Evolutionary conservation across 2,888 invertebrate species (phyloP).

Genomic region (Alloplasta piceator): DNA sequence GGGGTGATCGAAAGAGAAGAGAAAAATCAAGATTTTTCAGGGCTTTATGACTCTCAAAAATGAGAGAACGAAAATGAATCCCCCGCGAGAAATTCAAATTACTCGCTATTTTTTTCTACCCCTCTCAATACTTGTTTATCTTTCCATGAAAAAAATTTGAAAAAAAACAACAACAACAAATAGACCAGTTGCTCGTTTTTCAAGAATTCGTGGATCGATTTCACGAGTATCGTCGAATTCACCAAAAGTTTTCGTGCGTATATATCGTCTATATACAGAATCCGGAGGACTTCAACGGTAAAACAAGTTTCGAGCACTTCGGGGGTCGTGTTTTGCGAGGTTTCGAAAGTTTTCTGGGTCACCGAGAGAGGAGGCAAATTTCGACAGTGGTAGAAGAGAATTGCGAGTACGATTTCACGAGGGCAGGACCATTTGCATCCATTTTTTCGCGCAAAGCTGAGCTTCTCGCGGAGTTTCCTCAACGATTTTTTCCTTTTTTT

Average conservation of each 20-base stretch:
- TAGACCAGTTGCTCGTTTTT: too few species aligned
- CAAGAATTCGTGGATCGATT: too few species aligned
- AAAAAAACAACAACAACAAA: too few species aligned
- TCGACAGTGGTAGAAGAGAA: neutral
- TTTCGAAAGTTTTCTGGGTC: slow-evolving; percentile 56
- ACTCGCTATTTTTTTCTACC: too few species aligned
- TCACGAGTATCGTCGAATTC: too few species aligned
- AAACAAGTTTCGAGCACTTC: slow-evolving; percentile 29
- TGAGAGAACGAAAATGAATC: too few species aligned
- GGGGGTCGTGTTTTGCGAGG: slow-evolving; percentile 15
- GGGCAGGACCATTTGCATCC: slow-evolving; percentile 23
- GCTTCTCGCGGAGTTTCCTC: slow-evolving; percentile 30
- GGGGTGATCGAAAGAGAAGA: neutral
- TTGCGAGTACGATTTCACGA: slow-evolving; percentile 16
- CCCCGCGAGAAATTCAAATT: too few species aligned
- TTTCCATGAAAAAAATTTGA: neutral
- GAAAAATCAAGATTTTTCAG: neutral
- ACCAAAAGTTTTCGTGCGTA: too few species aligned
- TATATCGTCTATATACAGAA: too few species aligned
- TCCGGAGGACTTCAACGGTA: neutral
- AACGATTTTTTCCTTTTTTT: slow-evolving; percentile 5
- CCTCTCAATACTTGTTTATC: too few species aligned
- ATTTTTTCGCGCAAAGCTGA: slow-evolving; percentile 17
- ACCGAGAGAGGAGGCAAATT: slow-evolving; percentile 11
- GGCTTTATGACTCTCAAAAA: too few species aligned